Percentiles rank a stretch among this genome's conserved stretches.
Conservation (phyloP, 2,113 vertebrate species). For the Poeciliopsis turrubarensis region DNA sequence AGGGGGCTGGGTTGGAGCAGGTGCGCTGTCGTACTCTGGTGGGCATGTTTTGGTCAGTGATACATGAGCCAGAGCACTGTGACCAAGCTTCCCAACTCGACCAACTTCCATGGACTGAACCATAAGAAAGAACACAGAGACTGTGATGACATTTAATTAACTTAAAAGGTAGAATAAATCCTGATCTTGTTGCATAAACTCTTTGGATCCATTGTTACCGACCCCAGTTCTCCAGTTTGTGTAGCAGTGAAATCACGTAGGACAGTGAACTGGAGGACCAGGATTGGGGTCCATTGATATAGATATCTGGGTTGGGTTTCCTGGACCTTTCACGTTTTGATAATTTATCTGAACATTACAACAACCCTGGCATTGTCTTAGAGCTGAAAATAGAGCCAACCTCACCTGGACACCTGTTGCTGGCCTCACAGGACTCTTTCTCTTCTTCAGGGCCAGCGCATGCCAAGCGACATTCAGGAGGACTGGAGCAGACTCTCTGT, state of each 20-base stretch:
- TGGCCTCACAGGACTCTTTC: conserved; percentile 7
- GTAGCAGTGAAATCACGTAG: no score
- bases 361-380: no score
- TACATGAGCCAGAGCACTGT: conserved; percentile 45
- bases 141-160: not conserved
- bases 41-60: not conserved
- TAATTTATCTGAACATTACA: not conserved
- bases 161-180: not conserved
- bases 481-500: conserved; percentile 27
- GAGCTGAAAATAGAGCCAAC: not conserved
- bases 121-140: not conserved
- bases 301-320: not conserved
- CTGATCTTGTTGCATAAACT: not conserved
- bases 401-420: conserved; percentile 56
- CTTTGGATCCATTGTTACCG: not conserved
- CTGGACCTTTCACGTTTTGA: not conserved
- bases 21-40: conserved; percentile 1
- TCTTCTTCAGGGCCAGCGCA: conserved; percentile 29
- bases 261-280: not conserved
- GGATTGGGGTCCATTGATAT: not conserved
- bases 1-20: conserved; percentile 64
- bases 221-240: not conserved
- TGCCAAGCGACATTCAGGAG: conserved; percentile 24
- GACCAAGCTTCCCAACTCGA: conserved; percentile 51
- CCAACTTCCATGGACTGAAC: conserved; percentile 68